Conservation (phyloP, 53 echinoderm and acorn worm genomes). For the Temnopleurus reevesii region DNA sequence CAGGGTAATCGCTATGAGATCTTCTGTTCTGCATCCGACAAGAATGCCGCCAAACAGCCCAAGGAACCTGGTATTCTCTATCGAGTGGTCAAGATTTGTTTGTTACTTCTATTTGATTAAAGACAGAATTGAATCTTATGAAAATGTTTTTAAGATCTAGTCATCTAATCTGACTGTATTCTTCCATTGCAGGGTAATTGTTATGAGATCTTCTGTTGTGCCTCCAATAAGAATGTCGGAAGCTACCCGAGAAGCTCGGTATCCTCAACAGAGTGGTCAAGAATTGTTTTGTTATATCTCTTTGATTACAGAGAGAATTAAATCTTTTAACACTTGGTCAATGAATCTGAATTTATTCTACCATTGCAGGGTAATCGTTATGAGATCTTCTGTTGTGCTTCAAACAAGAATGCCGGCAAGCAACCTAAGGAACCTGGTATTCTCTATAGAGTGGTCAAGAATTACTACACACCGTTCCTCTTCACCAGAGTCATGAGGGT, state of each 20-base stretch:
- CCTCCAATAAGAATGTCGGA: slow-evolving; percentile 62
- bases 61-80: slow-evolving; percentile 78
- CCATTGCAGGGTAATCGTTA: slow-evolving; percentile 69
- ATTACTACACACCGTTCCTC: slow-evolving; percentile 77
- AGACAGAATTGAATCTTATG: too few relatives aligned
- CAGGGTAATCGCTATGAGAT: slow-evolving; percentile 84
- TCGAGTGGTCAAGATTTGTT: slow-evolving; percentile 66
- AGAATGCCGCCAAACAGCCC: slow-evolving; percentile 64
- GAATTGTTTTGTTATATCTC: too few relatives aligned
- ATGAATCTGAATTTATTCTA: neutral
- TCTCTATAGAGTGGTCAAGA: slow-evolving; percentile 72
- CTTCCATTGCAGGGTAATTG: slow-evolving; percentile 72
- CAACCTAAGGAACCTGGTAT: slow-evolving; percentile 74
- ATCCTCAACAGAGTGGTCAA: slow-evolving; percentile 73
- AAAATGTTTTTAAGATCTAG: too few relatives aligned
- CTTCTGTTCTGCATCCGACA: slow-evolving; percentile 67
- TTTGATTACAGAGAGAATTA: too few relatives aligned
- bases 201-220: slow-evolving; percentile 79
- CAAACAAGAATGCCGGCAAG: slow-evolving; percentile 61
- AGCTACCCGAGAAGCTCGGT: slow-evolving; percentile 70
- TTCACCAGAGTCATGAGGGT: slow-evolving; percentile 59
- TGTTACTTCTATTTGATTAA: too few relatives aligned
- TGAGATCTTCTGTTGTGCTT: slow-evolving; percentile 78
- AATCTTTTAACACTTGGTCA: too few relatives aligned
- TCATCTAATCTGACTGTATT: too few relatives aligned